phyloP scores from a whole-genome alignment of 2,113 vertebrate genomes.

The Lophius piscatorius region DNA sequence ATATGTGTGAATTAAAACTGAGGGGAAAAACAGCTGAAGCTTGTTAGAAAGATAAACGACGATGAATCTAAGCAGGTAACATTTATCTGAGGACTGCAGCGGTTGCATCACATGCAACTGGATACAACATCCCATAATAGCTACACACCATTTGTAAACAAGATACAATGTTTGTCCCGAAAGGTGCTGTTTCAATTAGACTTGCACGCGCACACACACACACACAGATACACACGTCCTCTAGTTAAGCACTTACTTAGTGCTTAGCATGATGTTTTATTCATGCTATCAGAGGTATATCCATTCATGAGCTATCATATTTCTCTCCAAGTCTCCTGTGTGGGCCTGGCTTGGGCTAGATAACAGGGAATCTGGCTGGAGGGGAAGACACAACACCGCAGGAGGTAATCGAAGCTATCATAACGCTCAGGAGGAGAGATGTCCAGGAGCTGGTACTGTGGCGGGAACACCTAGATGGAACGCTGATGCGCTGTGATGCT shows the following conservation, averaged over 20 bases:
- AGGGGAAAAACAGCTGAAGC: background rate
- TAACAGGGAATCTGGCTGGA: constrained; percentile 73
- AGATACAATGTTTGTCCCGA: background rate
- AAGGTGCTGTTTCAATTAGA: background rate
- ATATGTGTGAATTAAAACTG: background rate
- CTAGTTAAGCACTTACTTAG: constrained; percentile 30
- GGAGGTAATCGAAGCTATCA: constrained; percentile 75
- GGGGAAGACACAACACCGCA: constrained; percentile 69
- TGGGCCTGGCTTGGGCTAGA: constrained; percentile 71
- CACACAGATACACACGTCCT: background rate
- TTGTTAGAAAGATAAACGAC: background rate
- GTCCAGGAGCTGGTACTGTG: constrained; percentile 54
- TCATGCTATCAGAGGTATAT: constrained; percentile 63
- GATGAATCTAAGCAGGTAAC: background rate
- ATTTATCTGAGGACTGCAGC: background rate
- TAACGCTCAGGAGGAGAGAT: constrained; percentile 68
- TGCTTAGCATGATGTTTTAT: constrained; percentile 71
- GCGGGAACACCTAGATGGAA: constrained; percentile 12
- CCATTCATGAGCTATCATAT: constrained; percentile 69
- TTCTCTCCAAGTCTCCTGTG: constrained; percentile 61
- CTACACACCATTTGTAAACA: background rate
- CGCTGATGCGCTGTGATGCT: constrained; percentile 8
- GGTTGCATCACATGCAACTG: no score
- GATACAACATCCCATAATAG: constrained; percentile 1
- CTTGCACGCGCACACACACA: background rate